Base-by-base conservation (phyloP, 2,797 vertebrate genomes). In the Hoplostethus atlanticus region DNA sequence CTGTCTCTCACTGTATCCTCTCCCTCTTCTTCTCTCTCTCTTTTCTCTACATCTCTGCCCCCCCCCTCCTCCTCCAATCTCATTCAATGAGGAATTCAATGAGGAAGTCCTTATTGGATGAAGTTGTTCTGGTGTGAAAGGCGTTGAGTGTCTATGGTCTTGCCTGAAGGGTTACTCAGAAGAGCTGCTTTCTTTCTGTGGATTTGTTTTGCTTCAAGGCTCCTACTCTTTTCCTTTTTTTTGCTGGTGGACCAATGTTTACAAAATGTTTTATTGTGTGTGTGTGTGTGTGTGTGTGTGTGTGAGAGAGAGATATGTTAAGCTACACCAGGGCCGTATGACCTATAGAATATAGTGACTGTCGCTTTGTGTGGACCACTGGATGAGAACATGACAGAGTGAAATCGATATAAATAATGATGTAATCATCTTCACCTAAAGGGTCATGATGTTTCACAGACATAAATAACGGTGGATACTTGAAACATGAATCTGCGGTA, bases 51-150 rank as follows among this genome's bases (percentile, higher is more conserved):
- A 25, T 70, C 50, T 69, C 17, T 64, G 60, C 47, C 16, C 63
- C 63, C 47, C 76, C 44, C 57, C 73, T 68, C 73, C 73, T 68
- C 73, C 44, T 78, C 77, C 75, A 63, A 13, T 64, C 70, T 81
- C 79, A 76, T 84, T 89, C 67, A 84, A 55, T 76, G 72, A 89
- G 44, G 71, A n/a, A 76, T 84, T 89, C 67, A 84, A 55, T 76
- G 72, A 89, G 44, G 71, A n/a, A 62, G 40, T 58, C 71, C 62
- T 88, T 80, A 82, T 84, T 91, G 83, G 77, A 84, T 84, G 65
- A 87, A 73, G 56, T 68, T 83, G 71, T 76, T 83, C 40, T 84
- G 71, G 75, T 82, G 79, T 83, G 47, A 71, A 78, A 76, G 53
- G 67, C 30, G 38, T 55, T 71, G 54, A 65, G 61, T 56, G 65